A percentile compares a stretch with the other conserved stretches of the same genome.
Evolutionary conservation across 1,140 invertebrate species (phyloP).

Genomic region (Laupala kohalensis): DNA sequence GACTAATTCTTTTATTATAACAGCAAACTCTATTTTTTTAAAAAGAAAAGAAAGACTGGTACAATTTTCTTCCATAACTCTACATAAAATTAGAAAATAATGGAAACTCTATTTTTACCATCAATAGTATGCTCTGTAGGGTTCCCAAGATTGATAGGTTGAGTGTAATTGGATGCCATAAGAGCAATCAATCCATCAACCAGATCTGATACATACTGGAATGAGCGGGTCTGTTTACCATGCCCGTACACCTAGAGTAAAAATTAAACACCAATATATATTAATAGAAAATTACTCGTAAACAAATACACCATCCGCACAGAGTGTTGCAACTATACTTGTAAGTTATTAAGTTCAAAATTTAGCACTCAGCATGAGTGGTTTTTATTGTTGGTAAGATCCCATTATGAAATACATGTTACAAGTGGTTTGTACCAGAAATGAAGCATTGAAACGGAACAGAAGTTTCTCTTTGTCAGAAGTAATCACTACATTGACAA

Average conservation of each 20-base stretch:
- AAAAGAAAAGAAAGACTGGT: neutral
- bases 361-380: no score
- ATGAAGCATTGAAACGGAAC: no score
- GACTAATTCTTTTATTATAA: slow-evolving; percentile 76
- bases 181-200: slow-evolving; percentile 86
- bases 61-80: neutral
- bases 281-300: neutral
- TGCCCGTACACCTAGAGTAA: slow-evolving; percentile 75
- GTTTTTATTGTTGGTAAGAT: no score
- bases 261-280: neutral
- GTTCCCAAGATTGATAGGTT: slow-evolving; percentile 94
- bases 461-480: no score
- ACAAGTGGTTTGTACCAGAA: no score
- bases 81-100: neutral
- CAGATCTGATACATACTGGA: slow-evolving; percentile 95
- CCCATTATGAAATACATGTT: no score
- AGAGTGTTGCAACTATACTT: no score
- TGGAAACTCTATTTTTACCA: slow-evolving; percentile 34
- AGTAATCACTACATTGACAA: no score
- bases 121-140: slow-evolving; percentile 94
- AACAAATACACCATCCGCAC: no score
- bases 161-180: slow-evolving; percentile 89
- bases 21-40: slow-evolving; percentile 70
- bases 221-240: slow-evolving; percentile 92
- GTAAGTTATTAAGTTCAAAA: no score